Percentiles rank a stretch among this genome's conserved stretches.
These are phyloP conservation scores for Anguilla japonica DNA, from an alignment of 2,113 vertebrate genomes.

Conservation along the genomic window DNA sequence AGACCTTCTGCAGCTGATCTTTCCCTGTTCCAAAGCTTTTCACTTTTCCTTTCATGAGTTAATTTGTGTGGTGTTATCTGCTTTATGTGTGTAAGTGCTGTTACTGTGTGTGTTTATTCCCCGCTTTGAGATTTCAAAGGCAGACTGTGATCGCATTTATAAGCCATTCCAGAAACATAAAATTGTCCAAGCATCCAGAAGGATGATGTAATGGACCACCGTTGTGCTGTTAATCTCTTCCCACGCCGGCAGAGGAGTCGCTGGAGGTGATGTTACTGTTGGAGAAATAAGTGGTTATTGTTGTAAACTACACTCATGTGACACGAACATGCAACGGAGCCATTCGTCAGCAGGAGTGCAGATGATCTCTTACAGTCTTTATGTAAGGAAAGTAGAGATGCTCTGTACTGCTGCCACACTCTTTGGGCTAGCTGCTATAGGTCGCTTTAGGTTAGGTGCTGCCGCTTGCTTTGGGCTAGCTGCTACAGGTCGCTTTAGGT, in stretches of 20 bases:
- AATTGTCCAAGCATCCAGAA: neutral
- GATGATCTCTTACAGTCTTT: neutral
- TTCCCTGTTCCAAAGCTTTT: neutral
- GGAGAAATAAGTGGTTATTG: neutral
- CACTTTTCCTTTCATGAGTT: conserved; percentile 9
- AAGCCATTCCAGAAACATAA: neutral
- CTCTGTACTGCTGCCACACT: neutral
- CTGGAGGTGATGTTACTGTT: neutral
- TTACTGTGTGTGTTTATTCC: neutral
- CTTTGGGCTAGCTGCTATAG: too few species aligned
- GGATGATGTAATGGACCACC: neutral
- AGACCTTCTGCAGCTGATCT: neutral
- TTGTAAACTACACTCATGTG: neutral
- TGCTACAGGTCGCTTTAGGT: too few species aligned
- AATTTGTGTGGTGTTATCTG: neutral
- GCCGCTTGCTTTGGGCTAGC: neutral
- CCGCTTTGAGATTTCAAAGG: neutral
- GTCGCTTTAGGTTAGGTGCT: too few species aligned
- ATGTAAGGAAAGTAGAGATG: neutral
- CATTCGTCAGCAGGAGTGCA: neutral
- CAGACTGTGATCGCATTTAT: neutral
- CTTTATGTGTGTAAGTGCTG: neutral
- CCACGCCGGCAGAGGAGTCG: neutral
- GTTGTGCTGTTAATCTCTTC: neutral
- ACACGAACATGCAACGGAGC: neutral